phyloP scores from a whole-genome alignment of 2,888 invertebrate genomes.

The Cosmopolites sordidus region DNA sequence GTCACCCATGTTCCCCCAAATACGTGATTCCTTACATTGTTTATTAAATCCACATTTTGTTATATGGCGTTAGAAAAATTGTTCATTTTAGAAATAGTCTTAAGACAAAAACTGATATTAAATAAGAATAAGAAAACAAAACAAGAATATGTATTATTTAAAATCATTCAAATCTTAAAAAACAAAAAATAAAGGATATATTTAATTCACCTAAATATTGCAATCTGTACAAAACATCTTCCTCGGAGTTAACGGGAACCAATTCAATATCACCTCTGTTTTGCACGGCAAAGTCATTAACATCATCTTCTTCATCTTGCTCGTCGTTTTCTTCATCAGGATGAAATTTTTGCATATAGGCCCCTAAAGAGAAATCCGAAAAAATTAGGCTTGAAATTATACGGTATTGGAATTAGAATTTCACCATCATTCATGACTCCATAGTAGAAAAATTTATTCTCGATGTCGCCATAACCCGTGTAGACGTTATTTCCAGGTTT shows the following conservation, averaged over 20 bases:
- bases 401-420: background rate
- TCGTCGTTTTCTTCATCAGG: conserved; percentile 31
- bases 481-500: conserved; percentile 41
- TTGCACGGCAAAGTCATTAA: conserved; percentile 6
- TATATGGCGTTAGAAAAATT: too few relatives aligned
- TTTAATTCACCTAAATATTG: conserved; percentile 23
- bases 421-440: conserved; percentile 44
- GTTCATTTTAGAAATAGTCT: too few relatives aligned
- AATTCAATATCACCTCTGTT: conserved; percentile 10
- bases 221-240: conserved; percentile 28
- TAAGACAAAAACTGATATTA: too few relatives aligned
- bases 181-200: too few relatives aligned
- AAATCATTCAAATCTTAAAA: too few relatives aligned
- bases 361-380: conserved; percentile 33
- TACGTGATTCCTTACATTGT: too few relatives aligned
- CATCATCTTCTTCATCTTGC: conserved; percentile 21
- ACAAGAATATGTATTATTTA: too few relatives aligned
- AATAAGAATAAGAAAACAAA: too few relatives aligned
- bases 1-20: too few relatives aligned
- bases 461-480: conserved; percentile 43
- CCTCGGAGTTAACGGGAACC: conserved; percentile 25
- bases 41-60: too few relatives aligned
- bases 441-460: conserved; percentile 42
- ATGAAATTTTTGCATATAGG: conserved; percentile 39
- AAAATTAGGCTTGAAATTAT: background rate